Percentiles rank a stretch among this genome's conserved stretches.
These are phyloP conservation scores for Globicephala melas DNA, from an alignment of 2,113 vertebrate genomes.

Conservation along the genomic window DNA sequence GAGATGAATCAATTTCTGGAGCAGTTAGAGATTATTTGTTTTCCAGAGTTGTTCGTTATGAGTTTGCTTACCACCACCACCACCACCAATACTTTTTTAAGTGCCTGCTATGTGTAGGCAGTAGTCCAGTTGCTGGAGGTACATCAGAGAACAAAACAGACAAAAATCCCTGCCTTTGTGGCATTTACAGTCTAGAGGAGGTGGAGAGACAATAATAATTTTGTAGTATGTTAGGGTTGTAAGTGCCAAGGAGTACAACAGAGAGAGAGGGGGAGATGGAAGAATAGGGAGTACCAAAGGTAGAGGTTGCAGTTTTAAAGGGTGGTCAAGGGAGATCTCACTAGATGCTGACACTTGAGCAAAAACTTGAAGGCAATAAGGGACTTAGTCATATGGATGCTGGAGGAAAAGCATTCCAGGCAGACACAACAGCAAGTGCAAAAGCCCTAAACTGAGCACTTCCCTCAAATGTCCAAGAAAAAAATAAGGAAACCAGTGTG, in stretches of 20 bases:
- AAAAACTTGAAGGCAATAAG: background rate
- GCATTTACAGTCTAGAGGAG: background rate
- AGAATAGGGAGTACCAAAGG: background rate
- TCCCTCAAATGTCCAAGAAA: background rate
- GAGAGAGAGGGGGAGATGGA: background rate
- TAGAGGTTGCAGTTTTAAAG: background rate
- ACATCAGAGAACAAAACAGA: background rate
- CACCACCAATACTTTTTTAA: background rate
- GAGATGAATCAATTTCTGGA: background rate
- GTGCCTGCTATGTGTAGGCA: background rate
- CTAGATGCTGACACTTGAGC: background rate
- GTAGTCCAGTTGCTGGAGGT: background rate
- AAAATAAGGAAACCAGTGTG: background rate
- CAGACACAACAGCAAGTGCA: background rate
- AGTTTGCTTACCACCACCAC: background rate
- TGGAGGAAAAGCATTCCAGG: background rate
- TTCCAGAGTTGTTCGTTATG: background rate
- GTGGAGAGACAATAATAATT: background rate
- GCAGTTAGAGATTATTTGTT: background rate
- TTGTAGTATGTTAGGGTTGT: background rate
- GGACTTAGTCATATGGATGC: background rate
- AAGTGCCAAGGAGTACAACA: background rate
- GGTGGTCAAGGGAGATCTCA: background rate
- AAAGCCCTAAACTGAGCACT: background rate
- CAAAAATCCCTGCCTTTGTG: background rate